These are phyloP conservation scores for Pecten maximus DNA, from an alignment of 2,888 invertebrate species.

Conservation along the genomic window DNA sequence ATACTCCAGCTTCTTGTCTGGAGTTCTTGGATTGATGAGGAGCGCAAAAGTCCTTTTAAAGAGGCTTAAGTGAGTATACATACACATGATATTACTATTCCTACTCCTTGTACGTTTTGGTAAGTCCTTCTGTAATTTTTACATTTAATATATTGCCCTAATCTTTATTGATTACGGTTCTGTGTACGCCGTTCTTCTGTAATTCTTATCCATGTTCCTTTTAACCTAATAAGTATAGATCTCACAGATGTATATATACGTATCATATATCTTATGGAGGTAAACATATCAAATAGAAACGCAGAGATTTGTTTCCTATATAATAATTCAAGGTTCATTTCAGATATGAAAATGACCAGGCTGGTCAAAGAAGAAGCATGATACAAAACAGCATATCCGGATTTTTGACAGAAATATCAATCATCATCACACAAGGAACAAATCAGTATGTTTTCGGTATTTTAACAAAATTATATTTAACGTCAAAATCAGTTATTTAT, in stretches of 20 bases:
- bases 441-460: slow-evolving; percentile 56
- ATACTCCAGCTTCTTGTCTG: slow-evolving; percentile 63
- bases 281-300: too few relatives aligned
- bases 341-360: slow-evolving; percentile 63
- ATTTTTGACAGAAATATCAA: slow-evolving; percentile 57
- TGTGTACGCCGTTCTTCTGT: too few relatives aligned
- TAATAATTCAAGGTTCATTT: neutral
- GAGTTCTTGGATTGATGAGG: slow-evolving; percentile 60
- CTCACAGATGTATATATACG: too few relatives aligned
- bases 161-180: too few relatives aligned
- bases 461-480: too few relatives aligned
- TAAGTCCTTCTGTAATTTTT: too few relatives aligned
- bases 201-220: too few relatives aligned
- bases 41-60: slow-evolving; percentile 66
- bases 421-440: slow-evolving; percentile 61
- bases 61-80: slow-evolving; percentile 58
- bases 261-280: too few relatives aligned
- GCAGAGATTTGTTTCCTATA: neutral
- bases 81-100: neutral
- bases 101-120: too few relatives aligned
- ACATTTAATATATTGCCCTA: too few relatives aligned
- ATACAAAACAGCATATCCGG: slow-evolving; percentile 62
- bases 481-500: too few relatives aligned
- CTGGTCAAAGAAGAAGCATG: slow-evolving; percentile 56
- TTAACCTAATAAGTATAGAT: too few relatives aligned